Conservation (phyloP, 2,888 invertebrate genomes). For the Leucophenga maculata region DNA sequence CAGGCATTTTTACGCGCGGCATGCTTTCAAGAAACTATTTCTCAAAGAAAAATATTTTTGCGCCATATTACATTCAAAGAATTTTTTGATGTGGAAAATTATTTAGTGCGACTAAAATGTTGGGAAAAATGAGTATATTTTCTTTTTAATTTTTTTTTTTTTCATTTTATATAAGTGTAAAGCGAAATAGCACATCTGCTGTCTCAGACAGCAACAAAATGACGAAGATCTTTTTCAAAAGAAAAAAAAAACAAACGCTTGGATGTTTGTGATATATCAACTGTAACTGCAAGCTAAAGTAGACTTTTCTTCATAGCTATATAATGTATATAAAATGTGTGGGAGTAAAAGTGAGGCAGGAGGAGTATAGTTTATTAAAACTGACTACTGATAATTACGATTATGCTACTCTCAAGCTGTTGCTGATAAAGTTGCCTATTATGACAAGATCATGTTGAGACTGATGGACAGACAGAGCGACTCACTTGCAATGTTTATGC, state of each 20-base stretch:
- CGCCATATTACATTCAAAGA: not conserved
- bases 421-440: slow-evolving; percentile 19
- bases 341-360: not conserved
- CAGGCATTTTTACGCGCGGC: slow-evolving; percentile 20
- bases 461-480: not conserved
- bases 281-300: not conserved
- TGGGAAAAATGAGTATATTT: not conserved
- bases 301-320: not conserved
- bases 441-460: not conserved
- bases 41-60: not conserved
- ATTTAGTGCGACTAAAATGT: not conserved
- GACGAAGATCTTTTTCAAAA: not conserved
- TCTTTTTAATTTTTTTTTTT: slow-evolving; percentile 5
- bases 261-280: no score
- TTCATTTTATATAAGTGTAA: not conserved
- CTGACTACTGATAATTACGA: slow-evolving; percentile 20
- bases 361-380: slow-evolving; percentile 10
- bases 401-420: slow-evolving; percentile 2
- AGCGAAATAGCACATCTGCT: slow-evolving; percentile 3
- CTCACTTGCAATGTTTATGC: not conserved
- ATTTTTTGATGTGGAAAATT: no score
- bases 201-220: not conserved
- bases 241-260: not conserved
- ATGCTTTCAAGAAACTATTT: slow-evolving; percentile 12
- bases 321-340: not conserved